These are phyloP conservation scores for Paguma larvata DNA, from an alignment of 2,797 vertebrate genomes.

Conservation along the genomic window DNA sequence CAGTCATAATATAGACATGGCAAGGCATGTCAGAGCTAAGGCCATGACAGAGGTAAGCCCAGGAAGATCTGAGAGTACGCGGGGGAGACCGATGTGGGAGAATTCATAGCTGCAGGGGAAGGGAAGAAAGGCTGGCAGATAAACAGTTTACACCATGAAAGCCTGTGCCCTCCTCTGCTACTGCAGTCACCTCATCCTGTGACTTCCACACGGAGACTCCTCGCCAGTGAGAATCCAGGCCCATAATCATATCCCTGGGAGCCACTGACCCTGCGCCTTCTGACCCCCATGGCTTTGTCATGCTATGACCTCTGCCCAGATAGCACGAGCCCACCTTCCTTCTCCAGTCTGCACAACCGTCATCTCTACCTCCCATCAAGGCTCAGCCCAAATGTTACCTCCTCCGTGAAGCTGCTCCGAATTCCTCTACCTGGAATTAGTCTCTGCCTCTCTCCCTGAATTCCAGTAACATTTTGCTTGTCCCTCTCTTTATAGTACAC, in stretches of 20 bases:
- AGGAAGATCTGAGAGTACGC: neutral
- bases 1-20: neutral
- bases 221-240: neutral
- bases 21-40: neutral
- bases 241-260: neutral
- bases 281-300: neutral
- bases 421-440: neutral
- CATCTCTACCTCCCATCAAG: neutral
- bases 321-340: neutral
- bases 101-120: neutral
- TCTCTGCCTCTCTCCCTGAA: neutral
- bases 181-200: neutral
- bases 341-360: neutral
- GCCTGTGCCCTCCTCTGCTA: neutral
- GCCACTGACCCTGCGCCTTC: neutral
- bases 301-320: neutral
- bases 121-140: neutral
- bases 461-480: constrained; percentile 34
- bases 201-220: neutral
- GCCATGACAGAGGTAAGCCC: neutral
- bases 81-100: fast-evolving
- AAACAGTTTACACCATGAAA: neutral
- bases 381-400: neutral
- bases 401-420: neutral
- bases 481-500: neutral